Base-by-base conservation (phyloP, 2,797 vertebrate genomes). In the Siniperca scherzeri region DNA sequence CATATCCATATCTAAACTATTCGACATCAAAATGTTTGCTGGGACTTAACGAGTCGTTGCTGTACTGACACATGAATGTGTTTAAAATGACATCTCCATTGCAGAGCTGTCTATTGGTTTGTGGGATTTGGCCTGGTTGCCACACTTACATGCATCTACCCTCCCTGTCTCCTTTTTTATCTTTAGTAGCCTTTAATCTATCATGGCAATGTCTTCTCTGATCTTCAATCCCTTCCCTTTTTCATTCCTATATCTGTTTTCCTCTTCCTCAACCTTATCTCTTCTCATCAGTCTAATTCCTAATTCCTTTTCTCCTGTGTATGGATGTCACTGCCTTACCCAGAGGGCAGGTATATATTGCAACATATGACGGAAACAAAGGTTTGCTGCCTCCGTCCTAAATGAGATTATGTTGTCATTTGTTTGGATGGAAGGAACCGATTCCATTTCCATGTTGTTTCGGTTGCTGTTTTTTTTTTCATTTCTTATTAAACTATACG, bases 321-420 rank as follows among this genome's bases (percentile, higher is more conserved):
- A 40, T 19, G 40, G 77, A 77, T 86, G 85, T 86, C 81, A 77
- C 83, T 70, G 61, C 62, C 16, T 62, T 70, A 75, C 80, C 91
- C 89, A 80, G 52, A 48, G 74, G 92, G 78, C 57, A 88, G 77
- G 66, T 84, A 57, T 61, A 86, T 82, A 87, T 78, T 80, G 79
- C 56, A 42, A 79, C 76, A 80, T 61, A 85, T 85, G 81, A 83
- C 21, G n/a, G 84, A 86, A 89, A 88, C 77, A 73, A 81, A 81
- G 74, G 77, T 81, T 74, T 2, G 16, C 60, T 53, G 62, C 46
- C 70, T 78, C 66, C 6, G 42, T 79, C 62, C 60, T 56, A 62
- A 91, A 88, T 81, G 61, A 91, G 84, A 92, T 92, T 82, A 89
- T 50, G 76, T 59, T 85, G 82, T 78, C 86, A 83, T 89, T 90